phyloP scores from a whole-genome alignment of 92 coral and sea anemone genomes.

The Heliopora coerulea region DNA sequence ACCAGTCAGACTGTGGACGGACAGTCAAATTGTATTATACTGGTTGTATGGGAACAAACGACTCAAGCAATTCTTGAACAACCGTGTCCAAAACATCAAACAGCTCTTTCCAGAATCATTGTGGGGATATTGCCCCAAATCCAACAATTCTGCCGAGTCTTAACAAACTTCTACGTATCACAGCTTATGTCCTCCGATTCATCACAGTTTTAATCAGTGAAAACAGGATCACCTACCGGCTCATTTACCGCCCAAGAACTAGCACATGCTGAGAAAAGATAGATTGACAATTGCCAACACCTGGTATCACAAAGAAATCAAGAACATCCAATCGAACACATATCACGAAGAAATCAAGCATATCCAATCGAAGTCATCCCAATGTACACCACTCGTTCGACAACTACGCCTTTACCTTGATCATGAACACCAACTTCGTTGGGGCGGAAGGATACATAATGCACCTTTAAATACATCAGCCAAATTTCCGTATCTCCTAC shows the following conservation, averaged over 20 bases:
- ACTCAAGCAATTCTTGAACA: conserved; percentile 24
- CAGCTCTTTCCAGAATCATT: conserved; percentile 4
- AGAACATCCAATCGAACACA: conserved; percentile 15
- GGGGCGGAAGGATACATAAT: conserved; percentile 57
- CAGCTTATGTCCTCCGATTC: too few relatives aligned
- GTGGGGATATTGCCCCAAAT: conserved; percentile 39
- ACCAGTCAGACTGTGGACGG: conserved; percentile 18
- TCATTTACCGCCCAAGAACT: too few relatives aligned
- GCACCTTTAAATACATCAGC: conserved; percentile 38
- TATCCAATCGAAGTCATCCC: conserved; percentile 1
- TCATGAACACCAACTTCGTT: conserved; percentile 39
- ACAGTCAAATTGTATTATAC: conserved; percentile 41
- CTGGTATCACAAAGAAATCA: too few relatives aligned
- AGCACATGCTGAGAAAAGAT: too few relatives aligned
- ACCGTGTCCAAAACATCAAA: conserved; percentile 37
- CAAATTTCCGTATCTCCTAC: conserved; percentile 48
- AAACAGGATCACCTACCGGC: too few relatives aligned
- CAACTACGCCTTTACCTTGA: conserved; percentile 45
- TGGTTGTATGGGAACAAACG: conserved; percentile 35
- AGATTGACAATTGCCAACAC: too few relatives aligned
- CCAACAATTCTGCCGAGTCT: conserved; percentile 26
- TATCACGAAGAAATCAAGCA: conserved; percentile 38
- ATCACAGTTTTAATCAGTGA: too few relatives aligned
- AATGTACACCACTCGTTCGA: conserved; percentile 35
- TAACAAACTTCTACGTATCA: too few relatives aligned